A percentile compares a stretch with the other conserved stretches of the same genome.
Conservation (phyloP, 37 sponge, comb jelly and placozoan species). For the Ephydatia muelleri region DNA sequence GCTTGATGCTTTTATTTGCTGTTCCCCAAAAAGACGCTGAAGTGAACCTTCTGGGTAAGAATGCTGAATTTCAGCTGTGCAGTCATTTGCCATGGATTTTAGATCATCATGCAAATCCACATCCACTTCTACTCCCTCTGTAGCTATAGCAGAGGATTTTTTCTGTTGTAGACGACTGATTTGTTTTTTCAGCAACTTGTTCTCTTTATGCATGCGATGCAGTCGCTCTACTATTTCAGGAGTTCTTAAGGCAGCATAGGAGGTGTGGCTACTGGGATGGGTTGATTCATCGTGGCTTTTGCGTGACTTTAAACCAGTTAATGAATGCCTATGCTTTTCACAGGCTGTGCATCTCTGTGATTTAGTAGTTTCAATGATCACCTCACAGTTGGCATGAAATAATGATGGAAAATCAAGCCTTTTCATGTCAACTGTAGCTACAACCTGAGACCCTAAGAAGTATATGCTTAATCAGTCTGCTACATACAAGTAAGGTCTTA, state of each 20-base stretch:
- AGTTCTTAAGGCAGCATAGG: neutral
- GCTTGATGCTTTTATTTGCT: conserved; percentile 17
- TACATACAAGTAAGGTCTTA: neutral
- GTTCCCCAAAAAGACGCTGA: conserved; percentile 30
- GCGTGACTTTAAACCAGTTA: neutral
- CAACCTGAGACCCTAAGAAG: conserved; percentile 16
- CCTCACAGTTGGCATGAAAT: conserved; percentile 27
- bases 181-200: conserved; percentile 13
- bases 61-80: neutral
- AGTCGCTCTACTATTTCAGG: conserved; percentile 21
- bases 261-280: conserved; percentile 22
- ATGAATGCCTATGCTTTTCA: conserved; percentile 19
- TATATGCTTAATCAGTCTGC: neutral
- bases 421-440: conserved; percentile 14
- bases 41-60: conserved; percentile 21
- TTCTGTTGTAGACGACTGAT: neutral
- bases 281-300: neutral
- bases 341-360: conserved; percentile 15
- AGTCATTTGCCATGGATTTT: neutral
- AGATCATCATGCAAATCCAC: conserved; percentile 20
- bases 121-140: conserved; percentile 16
- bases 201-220: conserved; percentile 1
- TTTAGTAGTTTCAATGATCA: neutral
- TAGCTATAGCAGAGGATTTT: neutral
- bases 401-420: conserved; percentile 21